Evolutionary conservation across 2,888 invertebrate genomes (phyloP), one percentile per base, ranked within the genome.

Genomic region (Tenthredo mesomela): DNA sequence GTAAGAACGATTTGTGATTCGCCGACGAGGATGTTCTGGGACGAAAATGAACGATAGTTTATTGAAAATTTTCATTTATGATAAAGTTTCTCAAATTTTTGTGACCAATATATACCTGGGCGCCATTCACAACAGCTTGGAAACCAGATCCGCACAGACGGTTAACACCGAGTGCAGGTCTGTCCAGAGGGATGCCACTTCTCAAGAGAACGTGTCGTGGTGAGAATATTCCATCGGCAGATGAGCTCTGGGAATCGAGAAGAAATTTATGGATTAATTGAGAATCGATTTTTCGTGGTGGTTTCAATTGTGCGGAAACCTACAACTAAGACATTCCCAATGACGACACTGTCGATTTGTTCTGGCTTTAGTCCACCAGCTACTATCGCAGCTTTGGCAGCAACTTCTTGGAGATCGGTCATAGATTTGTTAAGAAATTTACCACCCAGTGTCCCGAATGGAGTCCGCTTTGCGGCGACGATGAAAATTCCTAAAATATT

Each of bases 131-230:
- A 86, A 99, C 95, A 0, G 99, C 96, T 93, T 99, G 99, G 94
- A 99, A 99, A 1, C 99, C 99, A 47, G 99, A 99, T 21, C 99
- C 99, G 93, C 99, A 99, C 25, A 99, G 95, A 87, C 99, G 95
- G 94, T 99, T 99, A 77, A 99, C 95, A 80, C 96, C 96, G 1
- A 98, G 94, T 0, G 98, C 98, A 1, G 99, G 98, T 86, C 94
- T 96, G 71, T 97, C 97, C 87, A 96, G 93, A 9, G 98, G 98
- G 84, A 99, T 96, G 73, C 98, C 99, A 87, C 96, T 95, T 89
- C 96, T 95, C 25, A 99, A 95, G 0, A 96, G 95, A n/a, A 97
- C 96, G 93, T 99, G 99, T 10, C 99, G 96, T 0, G 99, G 96
- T 85, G 98, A 94, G 92, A 97, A 98, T 87, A 95, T 95, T 43